phyloP scores from a whole-genome alignment of 2,797 vertebrate species.

The Leptodactylus fallax region DNA sequence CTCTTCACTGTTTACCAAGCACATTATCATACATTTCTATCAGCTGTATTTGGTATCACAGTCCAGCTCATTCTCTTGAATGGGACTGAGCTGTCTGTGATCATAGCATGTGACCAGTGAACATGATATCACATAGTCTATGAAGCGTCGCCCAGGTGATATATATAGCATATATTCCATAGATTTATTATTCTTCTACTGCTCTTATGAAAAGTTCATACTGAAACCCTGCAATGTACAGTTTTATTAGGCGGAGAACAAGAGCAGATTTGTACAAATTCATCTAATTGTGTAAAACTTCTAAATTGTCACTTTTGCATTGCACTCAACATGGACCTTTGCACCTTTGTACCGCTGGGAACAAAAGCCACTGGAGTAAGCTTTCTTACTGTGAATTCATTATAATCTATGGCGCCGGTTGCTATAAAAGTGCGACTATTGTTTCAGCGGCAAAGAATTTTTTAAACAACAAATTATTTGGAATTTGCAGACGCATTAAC shows the following conservation, averaged over 20 bases:
- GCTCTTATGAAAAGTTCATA: neutral
- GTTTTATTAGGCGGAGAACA: neutral
- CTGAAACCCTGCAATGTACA: constrained; percentile 11
- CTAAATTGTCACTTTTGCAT: constrained; percentile 24
- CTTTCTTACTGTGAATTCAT: constrained; percentile 24
- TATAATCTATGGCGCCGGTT: constrained; percentile 14
- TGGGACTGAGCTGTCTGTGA: too few species aligned
- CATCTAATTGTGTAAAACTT: constrained; percentile 24
- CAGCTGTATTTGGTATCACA: too few species aligned
- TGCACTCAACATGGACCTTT: constrained; percentile 29
- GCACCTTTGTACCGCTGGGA: constrained; percentile 32
- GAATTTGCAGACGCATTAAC: constrained; percentile 19
- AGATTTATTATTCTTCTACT: neutral
- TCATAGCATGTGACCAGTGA: too few species aligned
- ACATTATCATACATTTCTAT: too few species aligned
- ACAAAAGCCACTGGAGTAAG: constrained; percentile 31
- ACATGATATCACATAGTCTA: too few species aligned
- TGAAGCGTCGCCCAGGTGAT: too few species aligned
- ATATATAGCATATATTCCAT: neutral
- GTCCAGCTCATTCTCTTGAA: too few species aligned
- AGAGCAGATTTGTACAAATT: neutral
- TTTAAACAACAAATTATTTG: constrained; percentile 45
- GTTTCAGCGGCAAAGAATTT: constrained; percentile 32
- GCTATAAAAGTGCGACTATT: constrained; percentile 30
- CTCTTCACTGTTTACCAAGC: too few species aligned